Evolutionary conservation across 2,888 invertebrate species (phyloP).

Genomic region (Chloromyia formosa): DNA sequence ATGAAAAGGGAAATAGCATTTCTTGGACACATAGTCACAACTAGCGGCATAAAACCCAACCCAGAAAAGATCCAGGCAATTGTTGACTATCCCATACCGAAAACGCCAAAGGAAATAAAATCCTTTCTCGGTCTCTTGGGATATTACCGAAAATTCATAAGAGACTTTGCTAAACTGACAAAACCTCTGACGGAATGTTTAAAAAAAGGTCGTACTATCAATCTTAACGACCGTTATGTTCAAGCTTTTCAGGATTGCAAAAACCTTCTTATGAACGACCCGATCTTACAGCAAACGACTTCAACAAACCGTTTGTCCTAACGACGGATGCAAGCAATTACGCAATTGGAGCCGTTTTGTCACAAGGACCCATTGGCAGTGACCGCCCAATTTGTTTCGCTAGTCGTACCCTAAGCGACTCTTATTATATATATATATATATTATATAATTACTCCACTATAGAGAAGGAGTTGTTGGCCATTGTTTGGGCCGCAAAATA

Average conservation of each 20-base stretch:
- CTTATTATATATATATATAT: too few species aligned
- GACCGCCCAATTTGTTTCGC: slow-evolving; percentile 54
- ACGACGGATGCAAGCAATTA: slow-evolving; percentile 54
- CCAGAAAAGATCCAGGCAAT: background rate
- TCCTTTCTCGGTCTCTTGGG: background rate
- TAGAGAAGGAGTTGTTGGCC: slow-evolving; percentile 57
- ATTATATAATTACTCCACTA: slow-evolving; percentile 53
- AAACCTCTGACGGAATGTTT: slow-evolving; percentile 13
- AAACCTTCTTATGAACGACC: slow-evolving; percentile 22
- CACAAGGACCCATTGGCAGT: slow-evolving; percentile 49
- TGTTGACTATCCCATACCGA: background rate
- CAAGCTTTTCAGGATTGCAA: slow-evolving; percentile 2
- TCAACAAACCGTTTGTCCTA: slow-evolving; percentile 53
- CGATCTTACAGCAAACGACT: slow-evolving; percentile 58
- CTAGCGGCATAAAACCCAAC: background rate
- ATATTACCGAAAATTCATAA: slow-evolving; percentile 17
- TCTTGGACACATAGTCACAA: background rate
- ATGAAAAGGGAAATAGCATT: background rate
- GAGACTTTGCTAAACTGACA: slow-evolving; percentile 16
- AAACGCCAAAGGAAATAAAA: slow-evolving; percentile 4
- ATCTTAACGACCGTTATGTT: background rate
- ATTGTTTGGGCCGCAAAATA: slow-evolving; percentile 57
- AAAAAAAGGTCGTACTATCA: background rate
- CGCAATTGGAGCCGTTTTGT: slow-evolving; percentile 53
- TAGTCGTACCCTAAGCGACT: slow-evolving; percentile 52